Conservation (phyloP, 2,113 vertebrate species). For the Sorex fumeus region DNA sequence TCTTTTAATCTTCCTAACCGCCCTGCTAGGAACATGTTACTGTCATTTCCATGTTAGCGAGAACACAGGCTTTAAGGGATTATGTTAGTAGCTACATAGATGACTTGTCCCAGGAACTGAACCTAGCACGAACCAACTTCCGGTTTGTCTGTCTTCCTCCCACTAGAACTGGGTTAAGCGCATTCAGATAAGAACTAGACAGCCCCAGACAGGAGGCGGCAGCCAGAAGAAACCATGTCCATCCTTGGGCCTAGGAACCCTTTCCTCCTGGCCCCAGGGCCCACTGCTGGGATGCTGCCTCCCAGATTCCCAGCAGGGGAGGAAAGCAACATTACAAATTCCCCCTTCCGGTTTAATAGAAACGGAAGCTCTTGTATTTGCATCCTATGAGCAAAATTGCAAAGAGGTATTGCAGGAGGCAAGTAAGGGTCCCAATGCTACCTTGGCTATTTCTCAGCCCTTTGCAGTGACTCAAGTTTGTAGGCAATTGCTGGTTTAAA, state of each 20-base stretch:
- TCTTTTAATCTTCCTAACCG: background rate
- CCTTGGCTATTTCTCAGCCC: background rate
- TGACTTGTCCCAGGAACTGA: background rate
- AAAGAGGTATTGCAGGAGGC: background rate
- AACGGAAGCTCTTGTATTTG: background rate
- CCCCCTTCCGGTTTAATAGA: background rate
- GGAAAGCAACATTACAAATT: background rate
- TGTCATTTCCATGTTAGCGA: background rate
- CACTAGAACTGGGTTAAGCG: background rate
- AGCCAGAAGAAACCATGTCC: background rate
- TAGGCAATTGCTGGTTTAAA: constrained; percentile 65
- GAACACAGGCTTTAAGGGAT: background rate
- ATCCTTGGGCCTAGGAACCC: background rate
- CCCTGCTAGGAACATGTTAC: background rate
- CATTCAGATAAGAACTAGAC: fast-evolving
- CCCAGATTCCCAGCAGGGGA: background rate
- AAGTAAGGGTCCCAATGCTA: background rate
- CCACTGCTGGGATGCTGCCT: fast-evolving
- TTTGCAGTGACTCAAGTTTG: constrained; percentile 44
- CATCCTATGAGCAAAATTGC: background rate
- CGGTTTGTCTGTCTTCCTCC: background rate
- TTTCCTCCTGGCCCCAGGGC: background rate
- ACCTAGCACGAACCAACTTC: background rate
- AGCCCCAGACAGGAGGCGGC: fast-evolving
- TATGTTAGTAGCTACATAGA: background rate